Base-by-base conservation (phyloP, 2,888 invertebrate genomes). In the Drosophila tripunctata region DNA sequence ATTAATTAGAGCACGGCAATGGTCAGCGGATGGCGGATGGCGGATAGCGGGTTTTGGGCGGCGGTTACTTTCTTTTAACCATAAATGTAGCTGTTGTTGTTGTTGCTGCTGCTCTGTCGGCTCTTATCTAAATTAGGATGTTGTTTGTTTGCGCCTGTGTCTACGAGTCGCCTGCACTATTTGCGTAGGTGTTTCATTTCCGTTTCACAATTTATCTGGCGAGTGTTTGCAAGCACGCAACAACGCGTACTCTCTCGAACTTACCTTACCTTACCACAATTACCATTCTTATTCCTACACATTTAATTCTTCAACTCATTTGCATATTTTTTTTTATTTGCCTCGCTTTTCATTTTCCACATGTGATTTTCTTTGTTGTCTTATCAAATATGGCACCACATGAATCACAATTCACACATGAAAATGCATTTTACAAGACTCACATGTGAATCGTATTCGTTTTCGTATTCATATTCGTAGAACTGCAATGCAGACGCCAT, bases 141-240 rank as follows among this genome's bases (percentile, higher is more conserved):
- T 86, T 83, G 87, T 80, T 82, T 82, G 85, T 84, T 84, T 81
- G 87, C 72, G 85, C 81, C 85, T 72, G 87, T 84, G 87, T 81
- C 87, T 81, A 63, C 81, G 74, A 76, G 77, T 74, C 87, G 83
- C 71, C 73, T 79, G 61, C 74, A 76, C 67, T 89, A 76, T 90
- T 89, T 89, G 79, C 82, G 81, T 90, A 89, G 90, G 89, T 90
- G 89, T 87, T 88, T 88, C 89, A 88, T 89, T 89, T 89, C 89
- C 89, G 87, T 81, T 87, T 77, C 79, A 88, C 76, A 82, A 75
- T 85, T 76, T 83, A 82, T 82, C 86, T 79, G 74, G 47, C 81
- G 65, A 78, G 58, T 80, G 82, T 76, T 85, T 81, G 77, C 67
- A 47, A 68, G 56, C 62, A 58, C 61, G 62, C 66, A 58, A 40